Conservation (phyloP, 2,888 invertebrate species). For the Pristionchus exspectatus region DNA sequence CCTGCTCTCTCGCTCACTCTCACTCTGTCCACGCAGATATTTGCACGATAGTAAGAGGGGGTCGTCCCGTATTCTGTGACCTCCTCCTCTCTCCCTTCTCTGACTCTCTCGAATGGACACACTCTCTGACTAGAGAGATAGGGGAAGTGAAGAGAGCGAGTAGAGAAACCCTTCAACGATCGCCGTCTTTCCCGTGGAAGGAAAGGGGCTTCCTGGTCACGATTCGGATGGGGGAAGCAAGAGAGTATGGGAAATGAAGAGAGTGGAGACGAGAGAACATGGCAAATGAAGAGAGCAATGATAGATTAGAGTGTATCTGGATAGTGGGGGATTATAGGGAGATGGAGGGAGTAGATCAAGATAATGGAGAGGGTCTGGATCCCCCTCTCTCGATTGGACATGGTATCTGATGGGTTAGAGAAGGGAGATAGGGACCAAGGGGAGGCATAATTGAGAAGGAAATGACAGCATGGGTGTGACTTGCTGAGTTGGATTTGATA, state of each 20-base stretch:
- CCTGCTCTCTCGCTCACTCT: not conserved
- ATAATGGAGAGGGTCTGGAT: not conserved
- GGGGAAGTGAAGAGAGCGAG: not conserved
- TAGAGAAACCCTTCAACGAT: constrained; percentile 25
- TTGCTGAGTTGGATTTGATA: not conserved
- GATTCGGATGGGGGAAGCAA: not conserved
- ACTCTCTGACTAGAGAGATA: not conserved
- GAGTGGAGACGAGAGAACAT: not conserved
- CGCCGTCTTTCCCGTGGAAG: constrained; percentile 9
- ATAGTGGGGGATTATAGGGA: not conserved
- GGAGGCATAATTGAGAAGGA: not conserved
- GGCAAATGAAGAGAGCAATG: not conserved
- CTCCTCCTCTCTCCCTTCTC: constrained; percentile 1
- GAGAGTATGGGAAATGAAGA: constrained; percentile 24
- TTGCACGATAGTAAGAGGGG: not conserved
- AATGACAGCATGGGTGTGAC: not conserved
- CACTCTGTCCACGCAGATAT: constrained; percentile 22
- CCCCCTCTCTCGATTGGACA: not conserved
- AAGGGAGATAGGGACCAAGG: not conserved
- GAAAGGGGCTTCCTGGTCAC: constrained; percentile 45
- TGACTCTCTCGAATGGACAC: not conserved
- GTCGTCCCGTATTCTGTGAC: constrained; percentile 33
- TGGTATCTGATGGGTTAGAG: not conserved
- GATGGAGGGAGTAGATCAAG: constrained; percentile 43
- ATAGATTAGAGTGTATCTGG: constrained; percentile 42